Evolutionary conservation across 2,113 vertebrate species (phyloP), one percentile per base, ranked within the genome.

Genomic region (Periophthalmus modestus): DNA sequence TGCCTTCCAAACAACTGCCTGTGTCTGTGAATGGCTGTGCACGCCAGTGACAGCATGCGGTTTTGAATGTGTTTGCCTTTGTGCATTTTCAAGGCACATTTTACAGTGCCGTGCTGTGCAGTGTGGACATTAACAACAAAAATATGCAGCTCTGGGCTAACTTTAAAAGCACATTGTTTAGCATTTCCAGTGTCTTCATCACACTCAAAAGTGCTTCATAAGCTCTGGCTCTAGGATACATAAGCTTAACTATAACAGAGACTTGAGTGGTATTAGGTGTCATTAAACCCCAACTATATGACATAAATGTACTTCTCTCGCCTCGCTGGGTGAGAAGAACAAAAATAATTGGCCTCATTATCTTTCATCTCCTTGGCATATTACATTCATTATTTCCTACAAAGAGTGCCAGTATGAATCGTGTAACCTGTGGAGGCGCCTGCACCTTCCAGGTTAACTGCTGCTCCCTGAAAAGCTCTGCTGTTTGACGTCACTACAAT

Each of bases 301-400:
- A 89, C 88, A 86, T 78, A 83, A 77, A 88, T 85, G 84, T 10
- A 65, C 80, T 74, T 69, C 83, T 85, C 33, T 68, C 28, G 68
- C 72, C 81, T 81, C 65, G 71, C 75, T 81, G 81, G 79, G 59
- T 65, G 77, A 77, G 80, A 67, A 79, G 81, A 70, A 81, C 82
- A 84, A 89, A 87, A 85, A 87, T 89, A 82, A 90, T 87, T 87
- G 87, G 84, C 83, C 82, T 89, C 82, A 90, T 91, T 91, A 90
- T 88, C 83, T 83, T 87, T 88, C 82, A 87, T 87, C 87, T 87
- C 80, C 83, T 84, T 89, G 84, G 78, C 80, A 88, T 85, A 82
- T 89, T 86, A 80, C 80, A 86, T 89, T 89, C 84, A 88, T 91
- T 91, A 88, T 90, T 88, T 84, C 57, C 76, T 86, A 83, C 78